These are phyloP conservation scores for Pollachius pollachius DNA, from an alignment of 2,113 vertebrate species.

Conservation along the genomic window DNA sequence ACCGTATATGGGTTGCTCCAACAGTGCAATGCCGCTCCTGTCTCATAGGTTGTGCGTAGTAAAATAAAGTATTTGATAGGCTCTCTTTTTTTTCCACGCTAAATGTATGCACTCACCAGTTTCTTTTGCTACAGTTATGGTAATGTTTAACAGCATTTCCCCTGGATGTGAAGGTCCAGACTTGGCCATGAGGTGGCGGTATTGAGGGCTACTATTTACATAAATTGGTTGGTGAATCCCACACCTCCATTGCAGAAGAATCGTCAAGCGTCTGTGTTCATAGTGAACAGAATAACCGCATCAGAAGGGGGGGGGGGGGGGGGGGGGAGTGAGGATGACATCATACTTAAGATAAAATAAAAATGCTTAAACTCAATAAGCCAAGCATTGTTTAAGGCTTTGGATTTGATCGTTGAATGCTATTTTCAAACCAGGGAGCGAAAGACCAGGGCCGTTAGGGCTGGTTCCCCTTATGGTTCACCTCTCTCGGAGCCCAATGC, in stretches of 20 bases:
- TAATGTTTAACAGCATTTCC: conserved; percentile 39
- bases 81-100: conserved; percentile 4
- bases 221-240: conserved; percentile 17
- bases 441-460: conserved; percentile 12
- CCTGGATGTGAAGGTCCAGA: conserved; percentile 28
- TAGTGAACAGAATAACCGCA: conserved; percentile 39
- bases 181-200: conserved; percentile 16
- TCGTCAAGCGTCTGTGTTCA: no score
- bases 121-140: conserved; percentile 48
- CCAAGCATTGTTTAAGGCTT: conserved; percentile 63
- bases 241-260: not conserved
- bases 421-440: conserved; percentile 28
- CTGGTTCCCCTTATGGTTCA: conserved; percentile 32
- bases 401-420: conserved; percentile 53
- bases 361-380: conserved; percentile 50
- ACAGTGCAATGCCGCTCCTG: conserved; percentile 50
- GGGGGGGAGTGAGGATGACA: conserved; percentile 44
- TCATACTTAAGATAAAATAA: conserved; percentile 50
- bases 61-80: conserved; percentile 18
- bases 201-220: conserved; percentile 25
- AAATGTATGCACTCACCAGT: conserved; percentile 34
- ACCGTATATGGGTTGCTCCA: conserved; percentile 39
- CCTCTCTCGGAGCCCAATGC: conserved; percentile 17
- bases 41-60: conserved; percentile 30
- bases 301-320: conserved; percentile 26